phyloP scores from a whole-genome alignment of 1,140 invertebrate species.

The Neoseiulus cucumeris region DNA sequence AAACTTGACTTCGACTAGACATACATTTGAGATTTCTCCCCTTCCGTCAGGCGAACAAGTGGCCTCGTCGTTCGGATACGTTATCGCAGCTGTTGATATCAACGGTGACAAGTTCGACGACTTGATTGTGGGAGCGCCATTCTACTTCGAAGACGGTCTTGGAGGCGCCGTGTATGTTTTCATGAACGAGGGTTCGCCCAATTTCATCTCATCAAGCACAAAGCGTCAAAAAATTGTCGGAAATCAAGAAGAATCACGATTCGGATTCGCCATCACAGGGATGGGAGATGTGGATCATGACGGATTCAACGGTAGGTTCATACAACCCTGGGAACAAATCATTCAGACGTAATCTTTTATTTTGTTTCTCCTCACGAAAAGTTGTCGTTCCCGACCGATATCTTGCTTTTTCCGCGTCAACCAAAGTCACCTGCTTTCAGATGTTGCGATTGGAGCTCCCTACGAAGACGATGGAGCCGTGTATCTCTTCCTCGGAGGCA shows the following conservation, averaged over 20 bases:
- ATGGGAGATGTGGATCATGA: slow-evolving; percentile 80
- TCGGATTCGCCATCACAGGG: slow-evolving; percentile 62
- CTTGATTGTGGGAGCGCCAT: slow-evolving; percentile 70
- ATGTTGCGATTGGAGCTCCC: slow-evolving; percentile 27
- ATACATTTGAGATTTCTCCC: slow-evolving; percentile 8
- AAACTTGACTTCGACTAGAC: no score
- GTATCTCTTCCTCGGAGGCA: neutral
- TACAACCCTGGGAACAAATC: neutral
- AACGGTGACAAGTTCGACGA: slow-evolving; percentile 71
- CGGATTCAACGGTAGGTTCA: slow-evolving; percentile 38
- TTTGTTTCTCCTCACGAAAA: no score
- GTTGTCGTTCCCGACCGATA: neutral
- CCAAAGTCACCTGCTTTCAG: slow-evolving; percentile 16
- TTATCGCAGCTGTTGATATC: slow-evolving; percentile 56
- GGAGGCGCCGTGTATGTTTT: slow-evolving; percentile 83
- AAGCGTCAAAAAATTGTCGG: slow-evolving; percentile 29
- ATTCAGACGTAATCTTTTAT: no score
- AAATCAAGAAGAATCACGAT: slow-evolving; percentile 49
- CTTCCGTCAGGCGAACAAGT: slow-evolving; percentile 21
- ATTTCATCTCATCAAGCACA: neutral
- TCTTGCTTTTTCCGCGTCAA: neutral
- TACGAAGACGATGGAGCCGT: neutral
- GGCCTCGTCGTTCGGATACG: slow-evolving; percentile 52
- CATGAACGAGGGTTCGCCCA: slow-evolving; percentile 33
- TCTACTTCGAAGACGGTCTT: slow-evolving; percentile 54